Percentiles rank a stretch among this genome's conserved stretches.
Evolutionary conservation across 2,113 vertebrate species (phyloP).

Genomic region (Ammodytes dubius): DNA sequence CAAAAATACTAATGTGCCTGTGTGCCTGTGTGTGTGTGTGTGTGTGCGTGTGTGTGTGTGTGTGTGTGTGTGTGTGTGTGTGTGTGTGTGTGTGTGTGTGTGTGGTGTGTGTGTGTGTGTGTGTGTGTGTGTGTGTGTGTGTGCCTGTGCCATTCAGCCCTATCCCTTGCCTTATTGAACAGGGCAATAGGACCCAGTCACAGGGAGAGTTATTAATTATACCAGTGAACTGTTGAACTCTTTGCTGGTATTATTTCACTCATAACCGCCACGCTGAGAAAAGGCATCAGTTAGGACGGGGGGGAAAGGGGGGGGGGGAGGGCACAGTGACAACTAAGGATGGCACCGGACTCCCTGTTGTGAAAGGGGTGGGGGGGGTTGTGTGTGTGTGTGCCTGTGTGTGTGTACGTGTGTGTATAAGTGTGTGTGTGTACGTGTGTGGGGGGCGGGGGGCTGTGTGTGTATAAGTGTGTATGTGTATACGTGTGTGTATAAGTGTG

Average conservation of each 20-base stretch:
- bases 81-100: too few species aligned
- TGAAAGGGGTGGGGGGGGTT: neutral
- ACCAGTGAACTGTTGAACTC: constrained; percentile 73
- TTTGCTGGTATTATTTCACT: constrained; percentile 53
- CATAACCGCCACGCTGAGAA: constrained; percentile 45
- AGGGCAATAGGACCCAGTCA: constrained; percentile 11
- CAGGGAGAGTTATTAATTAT: constrained; percentile 64
- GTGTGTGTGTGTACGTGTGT: neutral
- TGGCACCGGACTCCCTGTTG: constrained; percentile 14
- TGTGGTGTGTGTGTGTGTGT: too few species aligned
- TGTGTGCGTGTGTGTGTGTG: too few species aligned
- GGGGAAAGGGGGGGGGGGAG: neutral
- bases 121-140: too few species aligned
- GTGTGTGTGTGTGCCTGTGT: constrained; percentile 16
- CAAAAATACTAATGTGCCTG: too few species aligned
- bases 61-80: too few species aligned
- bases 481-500: too few species aligned
- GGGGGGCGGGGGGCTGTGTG: too few species aligned
- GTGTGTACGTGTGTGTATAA: neutral
- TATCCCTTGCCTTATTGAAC: too few species aligned
- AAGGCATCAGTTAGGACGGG: constrained; percentile 50
- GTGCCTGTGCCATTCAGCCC: too few species aligned
- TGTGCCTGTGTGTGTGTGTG: too few species aligned
- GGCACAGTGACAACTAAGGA: constrained; percentile 23
- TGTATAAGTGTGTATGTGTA: too few species aligned